A percentile compares a stretch with the other conserved stretches of the same genome.
Conservation (phyloP, 2,888 invertebrate genomes). For the Eristalis intricaria region DNA sequence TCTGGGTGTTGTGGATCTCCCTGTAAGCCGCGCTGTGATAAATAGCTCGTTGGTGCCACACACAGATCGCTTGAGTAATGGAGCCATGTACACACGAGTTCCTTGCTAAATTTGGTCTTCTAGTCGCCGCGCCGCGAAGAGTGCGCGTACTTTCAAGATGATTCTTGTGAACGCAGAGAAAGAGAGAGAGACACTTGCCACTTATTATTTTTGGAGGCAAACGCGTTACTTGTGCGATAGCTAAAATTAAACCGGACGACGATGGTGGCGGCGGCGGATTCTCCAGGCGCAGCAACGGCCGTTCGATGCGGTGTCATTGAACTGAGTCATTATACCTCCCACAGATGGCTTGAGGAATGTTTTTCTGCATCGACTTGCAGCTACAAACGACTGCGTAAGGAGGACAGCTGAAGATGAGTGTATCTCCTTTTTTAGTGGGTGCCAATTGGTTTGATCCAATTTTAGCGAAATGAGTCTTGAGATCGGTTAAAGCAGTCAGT, state of each 20-base stretch:
- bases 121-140: background rate
- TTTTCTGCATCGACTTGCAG: background rate
- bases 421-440: background rate
- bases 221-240: background rate
- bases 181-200: conserved; percentile 18
- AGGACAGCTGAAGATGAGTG: background rate
- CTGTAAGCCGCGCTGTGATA: conserved; percentile 31
- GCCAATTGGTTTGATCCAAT: background rate
- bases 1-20: conserved; percentile 22
- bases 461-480: background rate
- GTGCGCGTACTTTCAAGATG: conserved; percentile 33
- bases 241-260: background rate
- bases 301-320: conserved; percentile 50
- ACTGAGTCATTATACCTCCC: conserved; percentile 48
- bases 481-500: background rate
- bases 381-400: background rate
- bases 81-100: conserved; percentile 6
- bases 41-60: conserved; percentile 30
- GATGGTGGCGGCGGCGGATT: background rate
- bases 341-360: conserved; percentile 21
- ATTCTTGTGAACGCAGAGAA: background rate
- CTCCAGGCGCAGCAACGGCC: conserved; percentile 36
- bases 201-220: conserved; percentile 26
- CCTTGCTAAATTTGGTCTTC: conserved; percentile 64
- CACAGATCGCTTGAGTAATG: conserved; percentile 37